Evolutionary conservation across 2,888 invertebrate genomes (phyloP).

Genomic region (Patella ulyssiponensis): DNA sequence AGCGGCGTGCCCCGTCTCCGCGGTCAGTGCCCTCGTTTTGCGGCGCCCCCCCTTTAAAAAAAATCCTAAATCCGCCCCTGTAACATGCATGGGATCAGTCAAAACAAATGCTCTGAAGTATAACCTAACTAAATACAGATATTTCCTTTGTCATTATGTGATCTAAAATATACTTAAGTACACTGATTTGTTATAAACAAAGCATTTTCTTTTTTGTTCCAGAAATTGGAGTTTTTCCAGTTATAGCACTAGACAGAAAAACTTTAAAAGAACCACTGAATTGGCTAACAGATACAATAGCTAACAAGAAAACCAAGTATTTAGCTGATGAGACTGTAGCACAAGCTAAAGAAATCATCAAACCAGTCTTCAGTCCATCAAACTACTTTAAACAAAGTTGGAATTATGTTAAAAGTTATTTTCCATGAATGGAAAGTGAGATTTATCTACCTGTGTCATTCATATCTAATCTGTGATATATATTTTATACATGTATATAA

Average conservation of each 20-base stretch:
- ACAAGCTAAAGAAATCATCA: neutral
- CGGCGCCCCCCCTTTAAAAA: too few species aligned
- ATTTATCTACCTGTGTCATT: neutral
- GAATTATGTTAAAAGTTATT: neutral
- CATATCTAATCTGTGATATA: too few species aligned
- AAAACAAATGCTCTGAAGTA: too few species aligned
- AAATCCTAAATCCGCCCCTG: too few species aligned
- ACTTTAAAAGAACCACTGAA: conserved; percentile 5
- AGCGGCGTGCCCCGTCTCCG: too few species aligned
- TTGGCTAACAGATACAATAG: neutral
- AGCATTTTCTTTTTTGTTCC: neutral
- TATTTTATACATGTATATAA: too few species aligned
- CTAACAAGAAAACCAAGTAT: neutral
- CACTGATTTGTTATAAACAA: too few species aligned
- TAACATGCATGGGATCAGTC: too few species aligned
- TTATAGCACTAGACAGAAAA: neutral
- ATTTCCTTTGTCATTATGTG: too few species aligned
- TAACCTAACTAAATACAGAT: too few species aligned
- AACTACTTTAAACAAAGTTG: neutral
- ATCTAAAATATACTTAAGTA: too few species aligned
- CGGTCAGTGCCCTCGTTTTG: too few species aligned
- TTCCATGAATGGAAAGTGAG: neutral
- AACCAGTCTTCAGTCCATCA: neutral
- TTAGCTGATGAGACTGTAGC: neutral
- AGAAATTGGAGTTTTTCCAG: neutral